Evolutionary conservation across 92 coral and sea anemone species (phyloP).

Genomic region (Zoanthus gigantus): DNA sequence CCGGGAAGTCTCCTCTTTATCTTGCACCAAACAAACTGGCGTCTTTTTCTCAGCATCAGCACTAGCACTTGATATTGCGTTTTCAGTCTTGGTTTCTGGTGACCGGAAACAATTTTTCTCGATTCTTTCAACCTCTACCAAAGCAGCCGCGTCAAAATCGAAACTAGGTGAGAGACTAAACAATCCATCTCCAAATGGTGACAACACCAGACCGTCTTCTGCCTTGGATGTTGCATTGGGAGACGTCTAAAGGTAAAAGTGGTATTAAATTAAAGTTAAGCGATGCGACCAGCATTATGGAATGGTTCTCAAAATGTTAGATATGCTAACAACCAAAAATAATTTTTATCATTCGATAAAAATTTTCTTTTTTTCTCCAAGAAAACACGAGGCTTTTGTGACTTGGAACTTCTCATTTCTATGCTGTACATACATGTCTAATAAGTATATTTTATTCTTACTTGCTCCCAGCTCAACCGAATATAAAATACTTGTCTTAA

Average conservation of each 20-base stretch:
- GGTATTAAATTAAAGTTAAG: background rate
- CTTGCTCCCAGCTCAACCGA: too few relatives aligned
- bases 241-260: background rate
- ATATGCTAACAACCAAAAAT: too few relatives aligned
- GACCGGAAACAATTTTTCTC: slow-evolving; percentile 67
- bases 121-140: slow-evolving; percentile 87
- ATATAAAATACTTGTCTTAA: too few relatives aligned
- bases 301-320: too few relatives aligned
- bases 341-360: too few relatives aligned
- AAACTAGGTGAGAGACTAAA: slow-evolving; percentile 89
- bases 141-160: slow-evolving; percentile 93
- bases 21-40: background rate
- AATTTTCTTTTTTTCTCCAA: too few relatives aligned
- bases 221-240: background rate
- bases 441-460: background rate
- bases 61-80: background rate
- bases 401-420: too few relatives aligned
- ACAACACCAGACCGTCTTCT: background rate
- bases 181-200: slow-evolving; percentile 25
- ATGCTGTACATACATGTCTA: background rate
- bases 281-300: too few relatives aligned
- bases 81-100: background rate
- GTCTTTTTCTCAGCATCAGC: background rate
- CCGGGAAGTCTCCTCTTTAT: background rate
- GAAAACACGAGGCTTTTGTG: too few relatives aligned